A percentile compares a stretch with the other conserved stretches of the same genome.
phyloP scores from a whole-genome alignment of 1,140 invertebrate genomes.

The Drosophila kanapiae region DNA sequence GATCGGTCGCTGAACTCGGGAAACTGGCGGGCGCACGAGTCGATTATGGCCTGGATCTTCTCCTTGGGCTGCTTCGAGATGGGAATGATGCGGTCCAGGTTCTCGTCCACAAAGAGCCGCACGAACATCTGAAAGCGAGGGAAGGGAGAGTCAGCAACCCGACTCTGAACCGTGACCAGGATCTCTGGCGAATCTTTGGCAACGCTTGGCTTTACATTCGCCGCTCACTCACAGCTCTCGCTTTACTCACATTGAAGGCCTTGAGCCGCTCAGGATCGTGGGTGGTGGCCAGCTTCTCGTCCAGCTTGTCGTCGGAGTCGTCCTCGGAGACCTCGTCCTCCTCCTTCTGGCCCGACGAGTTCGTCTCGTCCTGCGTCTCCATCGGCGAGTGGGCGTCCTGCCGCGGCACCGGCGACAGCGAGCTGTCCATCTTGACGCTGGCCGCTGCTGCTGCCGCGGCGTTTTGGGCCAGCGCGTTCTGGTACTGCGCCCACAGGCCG shows the following conservation, averaged over 20 bases:
- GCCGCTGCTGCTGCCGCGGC: conserved; percentile 73
- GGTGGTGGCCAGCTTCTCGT: conserved; percentile 90
- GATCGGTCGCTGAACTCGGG: conserved; percentile 98
- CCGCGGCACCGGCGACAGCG: conserved; percentile 78
- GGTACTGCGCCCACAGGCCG: conserved; percentile 92
- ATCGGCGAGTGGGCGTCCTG: conserved; percentile 83
- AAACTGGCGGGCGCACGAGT: conserved; percentile 98
- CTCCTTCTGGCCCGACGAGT: conserved; percentile 96
- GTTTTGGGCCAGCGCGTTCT: conserved; percentile 85
- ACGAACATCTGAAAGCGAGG: conserved; percentile 95
- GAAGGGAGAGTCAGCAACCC: conserved; percentile 2
- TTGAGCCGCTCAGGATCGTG: conserved; percentile 98
- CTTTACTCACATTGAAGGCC: conserved; percentile 96
- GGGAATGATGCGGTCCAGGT: conserved; percentile 97
- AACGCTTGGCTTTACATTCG: conserved; percentile 80
- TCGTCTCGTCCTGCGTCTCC: conserved; percentile 95
- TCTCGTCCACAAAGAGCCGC: conserved; percentile 98
- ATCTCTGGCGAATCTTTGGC: conserved; percentile 54
- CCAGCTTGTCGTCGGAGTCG: conserved; percentile 95
- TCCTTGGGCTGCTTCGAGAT: conserved; percentile 99
- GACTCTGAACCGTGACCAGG: not conserved
- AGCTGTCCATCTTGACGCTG: conserved; percentile 71
- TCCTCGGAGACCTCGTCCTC: conserved; percentile 97
- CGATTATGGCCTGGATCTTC: conserved; percentile 98
- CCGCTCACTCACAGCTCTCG: conserved; percentile 40